Evolutionary conservation across 2,113 vertebrate genomes (phyloP).

Genomic region (Sprattus sprattus): DNA sequence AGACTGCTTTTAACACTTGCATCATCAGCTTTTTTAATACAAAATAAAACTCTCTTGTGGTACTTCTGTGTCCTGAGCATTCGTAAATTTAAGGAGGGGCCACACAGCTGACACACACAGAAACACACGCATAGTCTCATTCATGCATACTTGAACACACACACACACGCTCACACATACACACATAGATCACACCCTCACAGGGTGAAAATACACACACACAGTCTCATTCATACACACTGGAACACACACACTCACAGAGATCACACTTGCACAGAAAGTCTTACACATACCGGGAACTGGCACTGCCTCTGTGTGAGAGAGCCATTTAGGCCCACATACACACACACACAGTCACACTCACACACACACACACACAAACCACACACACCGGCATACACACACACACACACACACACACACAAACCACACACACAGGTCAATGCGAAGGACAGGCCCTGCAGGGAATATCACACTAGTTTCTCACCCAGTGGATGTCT

Average conservation of each 20-base stretch:
- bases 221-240: background rate
- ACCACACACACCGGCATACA: background rate
- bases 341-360: background rate
- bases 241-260: background rate
- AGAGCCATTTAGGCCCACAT: background rate
- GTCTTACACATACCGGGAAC: background rate
- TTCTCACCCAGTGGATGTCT: background rate
- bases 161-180: slow-evolving; percentile 2
- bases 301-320: no score
- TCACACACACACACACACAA: no score
- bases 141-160: background rate
- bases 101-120: background rate
- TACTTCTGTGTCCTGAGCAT: no score
- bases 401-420: background rate
- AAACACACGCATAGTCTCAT: background rate
- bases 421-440: background rate
- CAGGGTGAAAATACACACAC: background rate
- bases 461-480: slow-evolving; percentile 1
- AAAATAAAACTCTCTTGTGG: no score
- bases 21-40: no score
- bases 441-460: background rate
- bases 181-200: background rate
- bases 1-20: no score
- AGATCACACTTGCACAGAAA: background rate
- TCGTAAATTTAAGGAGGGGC: no score